Conservation (phyloP, 2,888 invertebrate species). For the Formica aserva region DNA sequence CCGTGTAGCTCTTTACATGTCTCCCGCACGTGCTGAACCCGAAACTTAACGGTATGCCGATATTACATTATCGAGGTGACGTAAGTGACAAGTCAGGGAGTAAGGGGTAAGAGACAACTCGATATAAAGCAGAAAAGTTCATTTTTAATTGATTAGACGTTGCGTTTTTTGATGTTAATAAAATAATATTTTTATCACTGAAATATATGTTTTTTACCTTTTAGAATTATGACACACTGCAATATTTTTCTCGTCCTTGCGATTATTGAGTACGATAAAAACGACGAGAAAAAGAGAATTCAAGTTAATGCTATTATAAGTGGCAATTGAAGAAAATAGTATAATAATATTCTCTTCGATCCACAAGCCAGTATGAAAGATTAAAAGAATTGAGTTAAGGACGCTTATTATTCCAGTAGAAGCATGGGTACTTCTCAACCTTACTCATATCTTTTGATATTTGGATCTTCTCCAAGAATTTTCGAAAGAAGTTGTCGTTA, state of each 20-base stretch:
- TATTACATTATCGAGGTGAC: slow-evolving; percentile 48
- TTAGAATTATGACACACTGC: background rate
- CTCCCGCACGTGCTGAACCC: background rate
- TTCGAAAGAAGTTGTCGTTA: slow-evolving; percentile 8
- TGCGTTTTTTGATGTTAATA: background rate
- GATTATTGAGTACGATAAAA: slow-evolving; percentile 1
- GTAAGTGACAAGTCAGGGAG: slow-evolving; percentile 65
- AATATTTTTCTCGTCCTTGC: slow-evolving; percentile 4
- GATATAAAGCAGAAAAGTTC: slow-evolving; percentile 62
- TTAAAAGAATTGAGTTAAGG: slow-evolving; percentile 16
- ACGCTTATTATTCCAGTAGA: background rate
- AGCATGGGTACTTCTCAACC: background rate
- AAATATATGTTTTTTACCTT: background rate
- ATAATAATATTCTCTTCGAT: slow-evolving; percentile 7
- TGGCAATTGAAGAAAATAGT: slow-evolving; percentile 14
- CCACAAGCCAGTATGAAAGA: background rate
- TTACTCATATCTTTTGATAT: slow-evolving; percentile 9
- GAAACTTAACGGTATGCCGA: slow-evolving; percentile 27
- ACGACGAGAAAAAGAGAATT: background rate
- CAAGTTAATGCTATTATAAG: slow-evolving; percentile 3
- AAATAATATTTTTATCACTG: slow-evolving; percentile 14
- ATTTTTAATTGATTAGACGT: background rate
- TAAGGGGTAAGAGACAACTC: background rate
- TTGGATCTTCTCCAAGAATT: slow-evolving; percentile 5
- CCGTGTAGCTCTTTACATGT: slow-evolving; percentile 18